These are phyloP conservation scores for Hemicentrotus pulcherrimus DNA, from an alignment of 35 echinoderm and acorn worm genomes.

Conservation along the genomic window DNA sequence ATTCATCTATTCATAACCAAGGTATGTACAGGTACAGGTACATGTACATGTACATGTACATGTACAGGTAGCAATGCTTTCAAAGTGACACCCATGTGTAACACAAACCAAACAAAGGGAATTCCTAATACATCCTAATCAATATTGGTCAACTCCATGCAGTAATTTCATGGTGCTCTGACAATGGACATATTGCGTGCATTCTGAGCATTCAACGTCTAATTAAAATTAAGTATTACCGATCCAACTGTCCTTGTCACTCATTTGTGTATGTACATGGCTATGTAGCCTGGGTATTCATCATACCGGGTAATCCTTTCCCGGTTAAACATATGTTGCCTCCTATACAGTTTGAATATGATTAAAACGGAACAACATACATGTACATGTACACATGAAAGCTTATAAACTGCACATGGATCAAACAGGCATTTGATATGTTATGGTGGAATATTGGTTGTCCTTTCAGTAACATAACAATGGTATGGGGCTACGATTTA, in stretches of 20 bases:
- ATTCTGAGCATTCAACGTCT: not conserved
- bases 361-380: too few species aligned
- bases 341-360: not conserved
- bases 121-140: not conserved
- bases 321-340: not conserved
- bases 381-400: too few species aligned
- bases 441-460: too few species aligned
- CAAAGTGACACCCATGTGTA: not conserved
- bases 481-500: too few species aligned
- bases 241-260: not conserved
- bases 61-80: too few species aligned
- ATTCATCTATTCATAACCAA: too few species aligned
- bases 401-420: too few species aligned
- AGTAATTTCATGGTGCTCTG: not conserved
- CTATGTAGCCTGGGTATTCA: not conserved
- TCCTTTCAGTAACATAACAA: too few species aligned
- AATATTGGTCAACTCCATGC: not conserved
- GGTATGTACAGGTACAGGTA: too few species aligned
- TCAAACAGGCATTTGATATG: too few species aligned
- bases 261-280: not conserved
- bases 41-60: too few species aligned
- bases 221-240: not conserved
- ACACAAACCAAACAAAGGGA: not conserved
- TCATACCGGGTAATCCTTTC: not conserved
- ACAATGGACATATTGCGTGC: constrained; percentile 10